Base-by-base conservation (phyloP, 2,888 invertebrate species). In the Amiota minor region DNA sequence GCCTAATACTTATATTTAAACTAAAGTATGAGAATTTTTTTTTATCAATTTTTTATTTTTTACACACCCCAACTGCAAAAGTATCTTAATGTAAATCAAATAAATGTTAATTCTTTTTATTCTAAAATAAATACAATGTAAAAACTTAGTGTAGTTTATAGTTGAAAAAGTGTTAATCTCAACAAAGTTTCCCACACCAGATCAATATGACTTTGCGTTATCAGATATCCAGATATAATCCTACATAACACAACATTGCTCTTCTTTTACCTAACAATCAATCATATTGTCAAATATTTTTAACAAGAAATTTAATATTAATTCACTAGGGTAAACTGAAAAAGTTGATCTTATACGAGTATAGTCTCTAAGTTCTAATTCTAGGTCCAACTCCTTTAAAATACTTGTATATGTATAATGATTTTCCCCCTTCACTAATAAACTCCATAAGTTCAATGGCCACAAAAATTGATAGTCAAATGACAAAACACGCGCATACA, bases 361-460 rank as follows among this genome's bases (percentile, higher is more conserved):
- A 1, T 0, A 35, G 6, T 4, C 6, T 35, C n/a, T n/a, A n/a
- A n/a, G n/a, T n/a, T 35, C 35, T 35, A 0, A 35, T 35, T 35
- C 35, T 35, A 35, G 6, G 35, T 35, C 35, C 35, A 35, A 35
- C 6, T 35, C 35, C 35, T 35, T 35, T 35, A 35, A 35, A 3
- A 6, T n/a, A n/a, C n/a, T n/a, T n/a, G n/a, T n/a, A n/a, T n/a
- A n/a, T n/a, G n/a, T n/a, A n/a, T n/a, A 35, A 35, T 35, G 35
- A 6, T 35, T 35, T 3, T 35, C 35, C 2, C 35, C 35, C 35
- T 35, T 35, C 35, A 35, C 35, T 35, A 35, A 20, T 35, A 49
- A 59, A 70, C 50, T 18, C 55, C 68, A 53, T 70, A 74, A 78
- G 84, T 82, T 82, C 82, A 82, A 80, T 76, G 84, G 85, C 85